phyloP scores from a whole-genome alignment of 2,888 invertebrate species.

The Harpalus rufipes region DNA sequence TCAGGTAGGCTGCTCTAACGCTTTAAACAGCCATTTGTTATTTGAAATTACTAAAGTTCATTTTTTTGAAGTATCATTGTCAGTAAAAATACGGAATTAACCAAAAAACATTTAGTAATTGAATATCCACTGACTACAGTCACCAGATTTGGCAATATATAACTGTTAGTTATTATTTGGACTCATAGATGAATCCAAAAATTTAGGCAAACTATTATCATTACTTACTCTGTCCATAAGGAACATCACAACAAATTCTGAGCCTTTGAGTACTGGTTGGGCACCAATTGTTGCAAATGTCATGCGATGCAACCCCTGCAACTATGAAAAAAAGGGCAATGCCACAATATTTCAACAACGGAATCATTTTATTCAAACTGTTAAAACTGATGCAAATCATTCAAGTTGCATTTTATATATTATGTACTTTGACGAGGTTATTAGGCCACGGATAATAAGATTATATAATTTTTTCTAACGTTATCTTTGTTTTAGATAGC shows the following conservation, averaged over 20 bases:
- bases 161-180: too few relatives aligned
- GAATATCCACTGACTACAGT: too few relatives aligned
- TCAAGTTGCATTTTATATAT: constrained; percentile 10
- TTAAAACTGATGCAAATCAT: background rate
- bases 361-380: background rate
- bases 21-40: too few relatives aligned
- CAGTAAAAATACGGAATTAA: too few relatives aligned
- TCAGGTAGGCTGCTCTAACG: too few relatives aligned
- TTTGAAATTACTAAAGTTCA: too few relatives aligned
- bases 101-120: too few relatives aligned
- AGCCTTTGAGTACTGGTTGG: background rate
- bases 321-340: background rate
- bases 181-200: too few relatives aligned
- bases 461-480: background rate
- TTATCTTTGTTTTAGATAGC: background rate
- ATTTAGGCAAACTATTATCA: too few relatives aligned
- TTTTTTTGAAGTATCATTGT: too few relatives aligned
- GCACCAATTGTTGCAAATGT: constrained; percentile 28
- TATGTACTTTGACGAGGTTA: constrained; percentile 5
- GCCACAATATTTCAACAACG: background rate
- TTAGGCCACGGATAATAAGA: background rate
- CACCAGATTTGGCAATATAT: too few relatives aligned
- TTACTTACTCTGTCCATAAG: background rate
- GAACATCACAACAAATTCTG: background rate
- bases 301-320: background rate